Conservation (phyloP, 1,140 invertebrate species). For the Daktulosphaira vitifoliae region DNA sequence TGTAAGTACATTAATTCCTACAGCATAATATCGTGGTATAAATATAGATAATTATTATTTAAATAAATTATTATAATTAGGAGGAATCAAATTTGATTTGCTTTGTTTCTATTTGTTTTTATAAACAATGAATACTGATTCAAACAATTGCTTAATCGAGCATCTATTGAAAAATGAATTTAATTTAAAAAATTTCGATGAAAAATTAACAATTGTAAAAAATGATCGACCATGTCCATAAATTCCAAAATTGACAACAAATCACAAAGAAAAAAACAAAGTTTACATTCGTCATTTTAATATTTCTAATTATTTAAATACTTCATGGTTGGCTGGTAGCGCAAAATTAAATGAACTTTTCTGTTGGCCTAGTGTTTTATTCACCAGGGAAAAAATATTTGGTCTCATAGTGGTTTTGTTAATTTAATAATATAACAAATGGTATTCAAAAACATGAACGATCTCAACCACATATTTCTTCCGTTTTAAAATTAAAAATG, state of each 20-base stretch:
- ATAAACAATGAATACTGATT: too few relatives aligned
- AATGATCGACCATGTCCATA: background rate
- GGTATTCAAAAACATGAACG: slow-evolving; percentile 1
- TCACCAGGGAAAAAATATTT: background rate
- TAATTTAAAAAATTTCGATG: too few relatives aligned
- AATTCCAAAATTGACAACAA: background rate
- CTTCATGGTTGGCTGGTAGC: background rate
- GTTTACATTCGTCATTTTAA: background rate
- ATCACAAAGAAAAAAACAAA: background rate
- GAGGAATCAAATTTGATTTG: too few relatives aligned
- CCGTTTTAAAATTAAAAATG: slow-evolving; percentile 11
- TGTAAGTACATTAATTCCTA: too few relatives aligned
- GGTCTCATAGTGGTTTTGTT: background rate
- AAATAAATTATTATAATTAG: too few relatives aligned
- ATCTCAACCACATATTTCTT: slow-evolving; percentile 10
- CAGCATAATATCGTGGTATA: too few relatives aligned
- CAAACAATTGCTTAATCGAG: too few relatives aligned
- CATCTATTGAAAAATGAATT: too few relatives aligned
- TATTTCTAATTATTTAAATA: background rate
- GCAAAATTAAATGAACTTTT: background rate
- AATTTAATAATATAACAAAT: slow-evolving; percentile 10
- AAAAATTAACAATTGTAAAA: too few relatives aligned
- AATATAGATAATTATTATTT: too few relatives aligned
- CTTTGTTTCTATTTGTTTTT: too few relatives aligned
- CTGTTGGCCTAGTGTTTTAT: background rate